Conservation (phyloP, 2,113 vertebrate species). For the Sinocyclocheilus grahami region DNA sequence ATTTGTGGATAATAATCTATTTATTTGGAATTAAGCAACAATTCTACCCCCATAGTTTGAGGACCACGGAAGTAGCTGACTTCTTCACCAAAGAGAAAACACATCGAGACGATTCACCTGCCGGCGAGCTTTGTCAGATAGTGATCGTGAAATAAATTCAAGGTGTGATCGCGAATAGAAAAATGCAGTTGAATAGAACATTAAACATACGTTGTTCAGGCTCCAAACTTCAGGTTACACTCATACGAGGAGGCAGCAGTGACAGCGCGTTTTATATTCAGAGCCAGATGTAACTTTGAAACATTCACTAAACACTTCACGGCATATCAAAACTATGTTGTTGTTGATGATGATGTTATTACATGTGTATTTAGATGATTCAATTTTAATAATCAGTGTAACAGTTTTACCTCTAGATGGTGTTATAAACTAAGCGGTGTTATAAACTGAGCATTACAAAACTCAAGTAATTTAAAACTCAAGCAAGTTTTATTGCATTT, state of each 20-base stretch:
- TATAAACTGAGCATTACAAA: no score
- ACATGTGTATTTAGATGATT: neutral
- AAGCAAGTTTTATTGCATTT: neutral
- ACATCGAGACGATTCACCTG: neutral
- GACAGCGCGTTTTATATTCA: neutral
- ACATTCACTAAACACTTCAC: neutral
- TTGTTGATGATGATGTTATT: no score
- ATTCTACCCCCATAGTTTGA: no score
- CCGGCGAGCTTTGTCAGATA: neutral
- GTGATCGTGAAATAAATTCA: neutral
- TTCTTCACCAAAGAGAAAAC: constrained; percentile 9
- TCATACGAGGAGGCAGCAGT: neutral
- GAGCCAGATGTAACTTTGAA: neutral
- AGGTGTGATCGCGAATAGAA: neutral
- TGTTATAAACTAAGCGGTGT: constrained; percentile 14
- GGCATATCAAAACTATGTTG: no score
- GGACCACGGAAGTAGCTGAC: no score
- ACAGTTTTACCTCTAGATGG: constrained; percentile 34
- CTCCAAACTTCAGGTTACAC: neutral
- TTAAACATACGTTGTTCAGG: neutral
- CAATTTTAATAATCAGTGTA: neutral
- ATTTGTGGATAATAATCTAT: no score
- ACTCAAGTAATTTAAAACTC: neutral
- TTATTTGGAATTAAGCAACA: no score
- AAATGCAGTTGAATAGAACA: neutral